Percentiles rank a stretch among this genome's conserved stretches.
phyloP scores from a whole-genome alignment of 2,113 vertebrate species.

The Bambusicola thoracicus region DNA sequence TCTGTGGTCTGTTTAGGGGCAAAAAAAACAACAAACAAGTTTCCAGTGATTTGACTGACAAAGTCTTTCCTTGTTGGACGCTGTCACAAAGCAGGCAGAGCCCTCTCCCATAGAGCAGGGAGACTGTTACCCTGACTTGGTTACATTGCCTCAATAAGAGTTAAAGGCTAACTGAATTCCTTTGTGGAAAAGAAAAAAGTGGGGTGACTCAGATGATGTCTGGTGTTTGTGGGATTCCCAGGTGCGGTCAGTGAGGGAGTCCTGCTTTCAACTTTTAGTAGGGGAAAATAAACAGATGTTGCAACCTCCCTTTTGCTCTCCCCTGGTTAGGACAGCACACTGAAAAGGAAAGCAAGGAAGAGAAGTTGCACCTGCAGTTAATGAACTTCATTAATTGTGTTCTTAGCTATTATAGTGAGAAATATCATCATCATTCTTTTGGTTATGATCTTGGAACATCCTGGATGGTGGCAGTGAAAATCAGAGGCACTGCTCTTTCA shows the following conservation, averaged over 20 bases:
- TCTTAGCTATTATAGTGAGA: not conserved
- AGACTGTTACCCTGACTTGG: not conserved
- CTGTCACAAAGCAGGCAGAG: not conserved
- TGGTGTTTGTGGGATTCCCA: not conserved
- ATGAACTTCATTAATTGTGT: not conserved
- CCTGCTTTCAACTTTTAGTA: no score
- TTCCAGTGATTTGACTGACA: constrained; percentile 30
- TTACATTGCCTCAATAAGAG: not conserved
- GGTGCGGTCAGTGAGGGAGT: not conserved
- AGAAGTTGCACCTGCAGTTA: not conserved
- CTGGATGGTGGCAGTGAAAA: not conserved
- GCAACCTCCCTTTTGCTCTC: not conserved
- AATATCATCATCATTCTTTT: not conserved
- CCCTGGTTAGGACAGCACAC: not conserved
- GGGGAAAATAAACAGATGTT: not conserved
- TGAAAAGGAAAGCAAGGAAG: not conserved
- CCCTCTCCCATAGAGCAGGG: not conserved
- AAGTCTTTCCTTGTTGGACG: not conserved
- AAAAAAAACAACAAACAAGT: not conserved
- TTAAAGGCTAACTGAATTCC: not conserved
- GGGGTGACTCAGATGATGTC: not conserved
- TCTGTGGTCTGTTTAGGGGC: not conserved
- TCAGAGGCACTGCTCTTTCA: not conserved
- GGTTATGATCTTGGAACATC: not conserved
- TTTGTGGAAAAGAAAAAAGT: not conserved